Evolutionary conservation across 2,888 invertebrate species (phyloP).

Genomic region (Netelia inedita): DNA sequence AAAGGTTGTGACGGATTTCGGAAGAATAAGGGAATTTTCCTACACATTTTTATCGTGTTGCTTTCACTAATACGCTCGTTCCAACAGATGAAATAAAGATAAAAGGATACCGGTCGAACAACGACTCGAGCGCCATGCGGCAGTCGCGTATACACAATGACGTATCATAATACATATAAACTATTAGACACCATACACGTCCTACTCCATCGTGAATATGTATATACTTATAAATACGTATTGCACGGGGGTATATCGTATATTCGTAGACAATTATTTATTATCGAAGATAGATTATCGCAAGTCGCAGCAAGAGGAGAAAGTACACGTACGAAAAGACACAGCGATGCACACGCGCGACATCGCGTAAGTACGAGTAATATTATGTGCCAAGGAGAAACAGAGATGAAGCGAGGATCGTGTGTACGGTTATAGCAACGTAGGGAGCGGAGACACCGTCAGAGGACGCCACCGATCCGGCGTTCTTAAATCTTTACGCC

Average conservation of each 20-base stretch:
- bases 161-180: slow-evolving; percentile 39
- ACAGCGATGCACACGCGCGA: slow-evolving; percentile 24
- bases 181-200: neutral
- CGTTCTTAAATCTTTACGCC: slow-evolving; percentile 40
- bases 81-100: slow-evolving; percentile 3
- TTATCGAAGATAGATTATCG: slow-evolving; percentile 68
- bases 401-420: neutral
- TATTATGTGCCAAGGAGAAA: neutral
- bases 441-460: slow-evolving; percentile 44
- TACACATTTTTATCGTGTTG: neutral
- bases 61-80: neutral
- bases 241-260: slow-evolving; percentile 28
- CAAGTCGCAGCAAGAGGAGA: slow-evolving; percentile 16
- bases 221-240: neutral
- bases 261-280: slow-evolving; percentile 63
- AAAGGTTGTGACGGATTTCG: neutral
- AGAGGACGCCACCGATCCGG: slow-evolving; percentile 29
- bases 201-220: neutral
- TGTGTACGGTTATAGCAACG: neutral
- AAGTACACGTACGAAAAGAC: slow-evolving; percentile 31
- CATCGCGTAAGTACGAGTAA: neutral
- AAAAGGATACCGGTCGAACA: slow-evolving; percentile 29
- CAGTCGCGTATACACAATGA: slow-evolving; percentile 40
- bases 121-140: neutral
- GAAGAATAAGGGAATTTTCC: neutral